A percentile compares a stretch with the other conserved stretches of the same genome.
Conservation (phyloP, 2,797 vertebrate genomes). For the Tapirus indicus region DNA sequence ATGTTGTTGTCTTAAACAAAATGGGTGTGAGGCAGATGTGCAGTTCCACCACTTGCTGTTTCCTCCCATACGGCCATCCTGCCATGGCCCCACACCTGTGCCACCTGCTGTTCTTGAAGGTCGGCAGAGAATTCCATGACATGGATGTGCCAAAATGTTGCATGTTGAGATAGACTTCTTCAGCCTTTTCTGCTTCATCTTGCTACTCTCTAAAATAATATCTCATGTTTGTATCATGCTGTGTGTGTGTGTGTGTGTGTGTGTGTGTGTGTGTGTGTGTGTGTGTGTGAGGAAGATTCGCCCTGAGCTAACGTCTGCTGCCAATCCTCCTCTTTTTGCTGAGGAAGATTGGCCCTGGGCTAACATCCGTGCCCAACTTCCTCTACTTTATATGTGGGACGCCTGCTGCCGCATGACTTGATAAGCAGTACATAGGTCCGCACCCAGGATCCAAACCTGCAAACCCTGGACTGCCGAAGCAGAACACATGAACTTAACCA, state of each 20-base stretch:
- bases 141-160: background rate
- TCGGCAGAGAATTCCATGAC: background rate
- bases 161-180: background rate
- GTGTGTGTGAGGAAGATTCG: too few relatives aligned
- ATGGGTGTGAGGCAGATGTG: background rate
- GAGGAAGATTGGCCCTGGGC: too few relatives aligned
- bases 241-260: background rate
- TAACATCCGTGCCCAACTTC: too few relatives aligned
- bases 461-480: too few relatives aligned
- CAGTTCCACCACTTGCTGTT: background rate
- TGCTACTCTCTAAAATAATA: background rate
- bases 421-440: too few relatives aligned
- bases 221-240: background rate
- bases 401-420: too few relatives aligned
- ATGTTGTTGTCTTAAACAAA: background rate
- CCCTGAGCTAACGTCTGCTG: too few relatives aligned
- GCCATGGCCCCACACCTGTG: fast-evolving
- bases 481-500: too few relatives aligned
- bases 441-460: too few relatives aligned
- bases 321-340: too few relatives aligned
- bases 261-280: too few relatives aligned
- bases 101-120: background rate
- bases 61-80: background rate
- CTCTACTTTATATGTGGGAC: too few relatives aligned
- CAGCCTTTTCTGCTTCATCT: background rate